phyloP scores from a whole-genome alignment of 2,888 invertebrate species.

The Hymenopus coronatus region DNA sequence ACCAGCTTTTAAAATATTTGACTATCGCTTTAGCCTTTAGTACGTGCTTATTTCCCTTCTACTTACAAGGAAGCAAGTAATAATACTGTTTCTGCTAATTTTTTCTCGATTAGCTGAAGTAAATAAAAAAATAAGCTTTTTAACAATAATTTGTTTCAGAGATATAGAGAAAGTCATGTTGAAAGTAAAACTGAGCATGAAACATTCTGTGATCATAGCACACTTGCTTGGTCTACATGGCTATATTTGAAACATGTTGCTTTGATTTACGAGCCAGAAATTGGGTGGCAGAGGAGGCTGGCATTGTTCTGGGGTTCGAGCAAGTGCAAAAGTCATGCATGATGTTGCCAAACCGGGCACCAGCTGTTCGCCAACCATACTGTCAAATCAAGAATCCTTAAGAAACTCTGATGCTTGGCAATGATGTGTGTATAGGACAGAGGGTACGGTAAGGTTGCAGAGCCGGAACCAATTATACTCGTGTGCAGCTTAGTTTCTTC shows the following conservation, averaged over 20 bases:
- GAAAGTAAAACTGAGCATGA: too few relatives aligned
- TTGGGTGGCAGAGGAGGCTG: background rate
- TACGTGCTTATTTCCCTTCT: too few relatives aligned
- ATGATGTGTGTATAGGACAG: background rate
- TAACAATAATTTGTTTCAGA: too few relatives aligned
- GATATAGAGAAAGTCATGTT: too few relatives aligned
- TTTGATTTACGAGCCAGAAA: background rate
- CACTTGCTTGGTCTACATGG: background rate
- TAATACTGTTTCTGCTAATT: too few relatives aligned
- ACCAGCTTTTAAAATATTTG: too few relatives aligned
- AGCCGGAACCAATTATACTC: background rate
- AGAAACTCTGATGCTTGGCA: background rate
- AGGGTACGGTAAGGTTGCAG: too few relatives aligned
- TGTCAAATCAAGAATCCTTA: background rate
- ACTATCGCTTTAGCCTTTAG: too few relatives aligned
- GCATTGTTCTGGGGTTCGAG: background rate
- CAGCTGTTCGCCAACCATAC: background rate
- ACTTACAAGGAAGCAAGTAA: too few relatives aligned
- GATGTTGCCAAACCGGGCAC: background rate
- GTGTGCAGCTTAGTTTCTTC: background rate
- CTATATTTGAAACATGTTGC: background rate
- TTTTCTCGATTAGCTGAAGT: too few relatives aligned
- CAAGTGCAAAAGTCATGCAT: background rate
- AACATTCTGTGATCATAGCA: background rate
- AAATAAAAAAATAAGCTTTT: too few relatives aligned